Conservation (phyloP, 2,113 vertebrate species). For the Gallinago paraguaiae region DNA sequence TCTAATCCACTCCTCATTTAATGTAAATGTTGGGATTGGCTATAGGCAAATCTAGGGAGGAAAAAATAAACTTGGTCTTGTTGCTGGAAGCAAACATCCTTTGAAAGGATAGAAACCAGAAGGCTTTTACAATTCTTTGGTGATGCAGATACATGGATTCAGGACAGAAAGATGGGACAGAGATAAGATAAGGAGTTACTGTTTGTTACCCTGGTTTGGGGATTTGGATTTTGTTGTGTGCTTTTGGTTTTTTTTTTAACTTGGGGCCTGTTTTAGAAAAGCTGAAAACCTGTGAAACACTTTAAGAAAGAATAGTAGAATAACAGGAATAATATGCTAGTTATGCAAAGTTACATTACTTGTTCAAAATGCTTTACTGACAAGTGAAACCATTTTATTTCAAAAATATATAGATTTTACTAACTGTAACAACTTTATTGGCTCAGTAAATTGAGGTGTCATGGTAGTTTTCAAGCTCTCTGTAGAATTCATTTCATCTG, state of each 20-base stretch:
- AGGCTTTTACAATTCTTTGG: not conserved
- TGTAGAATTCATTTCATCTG: not conserved
- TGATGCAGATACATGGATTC: not conserved
- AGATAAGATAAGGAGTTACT: not conserved
- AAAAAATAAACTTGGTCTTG: not conserved
- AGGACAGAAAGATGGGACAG: not conserved
- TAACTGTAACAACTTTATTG: not conserved
- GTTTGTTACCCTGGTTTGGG: not conserved
- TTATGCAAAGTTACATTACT: not conserved
- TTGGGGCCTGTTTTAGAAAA: not conserved
- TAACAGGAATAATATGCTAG: not conserved
- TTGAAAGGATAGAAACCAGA: not conserved
- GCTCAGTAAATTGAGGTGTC: not conserved
- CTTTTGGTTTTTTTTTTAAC: not conserved
- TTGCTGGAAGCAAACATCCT: too few relatives aligned
- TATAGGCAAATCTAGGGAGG: not conserved
- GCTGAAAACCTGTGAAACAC: not conserved
- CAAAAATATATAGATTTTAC: not conserved
- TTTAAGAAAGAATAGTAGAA: not conserved
- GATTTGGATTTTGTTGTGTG: not conserved
- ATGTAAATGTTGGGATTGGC: not conserved
- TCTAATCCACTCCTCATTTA: not conserved
- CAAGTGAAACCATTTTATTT: not conserved
- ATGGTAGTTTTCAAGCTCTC: not conserved
- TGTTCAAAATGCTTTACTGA: not conserved